Conservation (phyloP, 2,888 invertebrate species). For the Lumbricus terrestris region DNA sequence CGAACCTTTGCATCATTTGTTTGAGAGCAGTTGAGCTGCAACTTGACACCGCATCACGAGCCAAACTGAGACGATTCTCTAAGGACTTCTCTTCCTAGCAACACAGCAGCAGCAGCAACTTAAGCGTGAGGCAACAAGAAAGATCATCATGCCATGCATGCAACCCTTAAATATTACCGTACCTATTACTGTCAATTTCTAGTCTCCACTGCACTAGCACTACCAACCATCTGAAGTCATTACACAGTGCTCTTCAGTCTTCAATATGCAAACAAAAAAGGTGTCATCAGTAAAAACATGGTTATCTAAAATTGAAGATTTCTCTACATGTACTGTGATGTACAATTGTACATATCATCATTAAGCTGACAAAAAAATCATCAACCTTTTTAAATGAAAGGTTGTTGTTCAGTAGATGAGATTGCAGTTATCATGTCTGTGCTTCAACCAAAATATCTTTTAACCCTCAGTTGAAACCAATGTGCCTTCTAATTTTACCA, state of each 20-base stretch:
- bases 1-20: constrained; percentile 40
- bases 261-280: no score
- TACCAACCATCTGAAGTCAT: neutral
- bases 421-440: neutral
- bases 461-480: neutral
- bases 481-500: no score
- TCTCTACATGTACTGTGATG: neutral
- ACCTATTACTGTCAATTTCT: no score
- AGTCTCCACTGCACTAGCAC: no score
- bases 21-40: constrained; percentile 50
- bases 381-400: neutral
- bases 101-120: neutral
- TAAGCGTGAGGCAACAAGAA: neutral
- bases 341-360: neutral
- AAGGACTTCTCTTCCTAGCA: constrained; percentile 53
- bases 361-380: neutral
- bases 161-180: neutral
- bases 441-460: neutral
- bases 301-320: neutral
- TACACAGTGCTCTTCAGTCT: no score
- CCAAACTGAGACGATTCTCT: constrained; percentile 52
- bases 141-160: neutral
- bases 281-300: no score
- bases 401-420: neutral
- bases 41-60: constrained; percentile 53